Percentiles rank a stretch among this genome's conserved stretches.
Conservation (phyloP, 2,888 invertebrate genomes). For the Rotaria magnacalcarata region DNA sequence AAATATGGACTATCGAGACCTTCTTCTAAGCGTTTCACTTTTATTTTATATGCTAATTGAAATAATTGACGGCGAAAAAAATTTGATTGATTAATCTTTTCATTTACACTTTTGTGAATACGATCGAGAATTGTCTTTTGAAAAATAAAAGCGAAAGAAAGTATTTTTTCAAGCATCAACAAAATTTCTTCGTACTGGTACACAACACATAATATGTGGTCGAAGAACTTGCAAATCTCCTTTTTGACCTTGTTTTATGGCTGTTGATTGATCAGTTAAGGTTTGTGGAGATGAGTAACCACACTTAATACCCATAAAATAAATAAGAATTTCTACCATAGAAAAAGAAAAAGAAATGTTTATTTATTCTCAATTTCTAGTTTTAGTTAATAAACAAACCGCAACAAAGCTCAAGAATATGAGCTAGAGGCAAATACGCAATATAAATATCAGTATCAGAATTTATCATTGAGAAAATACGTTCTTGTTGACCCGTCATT, state of each 20-base stretch:
- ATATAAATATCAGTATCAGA: conserved; percentile 60
- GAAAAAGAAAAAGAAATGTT: neutral
- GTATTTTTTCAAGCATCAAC: too few species aligned
- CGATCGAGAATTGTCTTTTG: conserved; percentile 39
- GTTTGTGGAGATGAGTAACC: conserved; percentile 94
- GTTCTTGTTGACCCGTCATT: conserved; percentile 24
- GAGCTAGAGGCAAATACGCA: conserved; percentile 91
- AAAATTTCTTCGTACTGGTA: conserved; percentile 68
- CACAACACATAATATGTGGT: conserved; percentile 90
- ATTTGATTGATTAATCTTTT: conserved; percentile 41
- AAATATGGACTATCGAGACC: conserved; percentile 62
- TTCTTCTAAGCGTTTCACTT: conserved; percentile 70
- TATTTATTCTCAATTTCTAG: neutral
- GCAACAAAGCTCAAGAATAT: conserved; percentile 77
- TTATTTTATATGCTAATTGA: conserved; percentile 49
- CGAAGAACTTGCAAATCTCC: conserved; percentile 85
- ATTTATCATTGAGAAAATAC: conserved; percentile 32
- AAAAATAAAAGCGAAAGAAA: neutral
- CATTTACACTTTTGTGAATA: conserved; percentile 40
- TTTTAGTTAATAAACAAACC: neutral
- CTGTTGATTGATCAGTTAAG: conserved; percentile 70
- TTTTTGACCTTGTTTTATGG: conserved; percentile 86
- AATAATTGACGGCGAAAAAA: conserved; percentile 42
- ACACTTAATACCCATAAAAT: conserved; percentile 38
- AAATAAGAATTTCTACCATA: conserved; percentile 31